Evolutionary conservation across 2,888 invertebrate genomes (phyloP).

Genomic region (Cantharis rustica): DNA sequence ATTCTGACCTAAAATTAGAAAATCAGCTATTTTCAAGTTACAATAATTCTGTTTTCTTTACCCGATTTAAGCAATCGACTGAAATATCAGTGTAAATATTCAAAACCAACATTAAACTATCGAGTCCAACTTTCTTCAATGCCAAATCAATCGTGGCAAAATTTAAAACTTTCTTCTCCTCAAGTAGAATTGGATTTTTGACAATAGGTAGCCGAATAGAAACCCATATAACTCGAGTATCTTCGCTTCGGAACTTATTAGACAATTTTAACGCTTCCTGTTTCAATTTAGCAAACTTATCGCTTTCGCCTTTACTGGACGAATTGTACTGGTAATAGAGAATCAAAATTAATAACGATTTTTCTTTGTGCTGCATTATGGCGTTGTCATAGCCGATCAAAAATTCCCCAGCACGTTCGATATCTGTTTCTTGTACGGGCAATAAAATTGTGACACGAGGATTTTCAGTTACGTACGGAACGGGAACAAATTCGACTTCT

Average conservation of each 20-base stretch:
- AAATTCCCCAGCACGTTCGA: slow-evolving; percentile 66
- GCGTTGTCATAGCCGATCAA: slow-evolving; percentile 71
- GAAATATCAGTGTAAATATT: slow-evolving; percentile 72
- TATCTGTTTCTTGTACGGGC: slow-evolving; percentile 65
- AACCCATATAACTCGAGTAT: slow-evolving; percentile 71
- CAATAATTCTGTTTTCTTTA: slow-evolving; percentile 51
- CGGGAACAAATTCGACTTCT: slow-evolving; percentile 84
- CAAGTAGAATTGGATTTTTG: slow-evolving; percentile 45
- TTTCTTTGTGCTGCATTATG: slow-evolving; percentile 74
- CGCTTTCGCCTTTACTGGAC: slow-evolving; percentile 64
- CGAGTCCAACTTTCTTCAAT: slow-evolving; percentile 70
- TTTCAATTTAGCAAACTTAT: slow-evolving; percentile 61
- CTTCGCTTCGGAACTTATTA: slow-evolving; percentile 69
- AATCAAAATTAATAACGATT: slow-evolving; percentile 76
- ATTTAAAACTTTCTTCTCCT: slow-evolving; percentile 54
- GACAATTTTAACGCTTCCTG: slow-evolving; percentile 65
- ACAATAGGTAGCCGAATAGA: slow-evolving; percentile 65
- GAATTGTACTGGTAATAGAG: slow-evolving; percentile 69
- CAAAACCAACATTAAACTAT: slow-evolving; percentile 73
- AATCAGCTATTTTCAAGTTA: neutral
- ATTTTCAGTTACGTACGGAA: slow-evolving; percentile 96
- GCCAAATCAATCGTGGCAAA: slow-evolving; percentile 72
- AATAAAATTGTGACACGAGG: slow-evolving; percentile 79
- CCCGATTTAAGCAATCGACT: slow-evolving; percentile 88
- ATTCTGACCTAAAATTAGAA: slow-evolving; percentile 73